Evolutionary conservation across 2,888 invertebrate species (phyloP).

Genomic region (Ditula angustiorana): DNA sequence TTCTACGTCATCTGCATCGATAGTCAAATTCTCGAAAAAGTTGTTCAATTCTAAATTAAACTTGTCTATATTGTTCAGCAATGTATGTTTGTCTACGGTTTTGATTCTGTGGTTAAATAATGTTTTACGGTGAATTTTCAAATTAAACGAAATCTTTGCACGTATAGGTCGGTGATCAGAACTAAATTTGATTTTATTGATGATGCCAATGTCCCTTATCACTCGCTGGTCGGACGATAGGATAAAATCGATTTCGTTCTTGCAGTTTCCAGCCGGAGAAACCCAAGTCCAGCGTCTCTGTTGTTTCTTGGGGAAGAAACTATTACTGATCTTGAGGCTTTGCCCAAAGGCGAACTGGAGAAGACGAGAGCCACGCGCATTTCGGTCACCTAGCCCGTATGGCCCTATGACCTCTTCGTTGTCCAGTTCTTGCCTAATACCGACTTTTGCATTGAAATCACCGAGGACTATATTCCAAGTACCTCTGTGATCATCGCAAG

Average conservation of each 20-base stretch:
- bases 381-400: neutral
- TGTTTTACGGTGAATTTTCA: neutral
- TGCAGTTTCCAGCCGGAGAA: neutral
- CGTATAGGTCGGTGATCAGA: neutral
- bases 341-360: slow-evolving; percentile 4
- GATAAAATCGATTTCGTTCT: neutral
- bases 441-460: no score
- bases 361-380: neutral
- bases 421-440: no score
- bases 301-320: neutral
- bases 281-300: neutral
- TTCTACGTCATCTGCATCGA: no score
- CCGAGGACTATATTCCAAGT: no score
- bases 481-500: no score
- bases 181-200: neutral
- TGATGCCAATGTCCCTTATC: neutral
- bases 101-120: no score
- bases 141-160: neutral
- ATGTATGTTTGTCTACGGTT: no score
- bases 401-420: no score
- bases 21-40: no score
- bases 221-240: neutral
- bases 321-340: neutral
- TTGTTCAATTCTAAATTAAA: no score
- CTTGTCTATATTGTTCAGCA: no score